Conservation (phyloP, 2,888 invertebrate genomes). For the Noctua pronuba region DNA sequence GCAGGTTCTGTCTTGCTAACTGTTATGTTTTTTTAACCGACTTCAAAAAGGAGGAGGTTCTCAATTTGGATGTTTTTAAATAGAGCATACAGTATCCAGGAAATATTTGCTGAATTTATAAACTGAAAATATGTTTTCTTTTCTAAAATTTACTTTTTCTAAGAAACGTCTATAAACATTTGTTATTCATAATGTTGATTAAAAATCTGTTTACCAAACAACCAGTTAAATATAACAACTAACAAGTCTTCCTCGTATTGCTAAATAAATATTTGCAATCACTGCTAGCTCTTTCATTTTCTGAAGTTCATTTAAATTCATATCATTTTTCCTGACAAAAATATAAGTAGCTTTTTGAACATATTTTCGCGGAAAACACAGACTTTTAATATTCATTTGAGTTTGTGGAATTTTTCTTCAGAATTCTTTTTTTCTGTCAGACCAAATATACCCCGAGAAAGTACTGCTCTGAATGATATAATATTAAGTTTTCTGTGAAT, state of each 20-base stretch:
- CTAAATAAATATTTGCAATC: conserved; percentile 4
- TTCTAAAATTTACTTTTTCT: not conserved
- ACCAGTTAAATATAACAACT: not conserved
- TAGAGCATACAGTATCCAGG: not conserved
- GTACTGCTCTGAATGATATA: not conserved
- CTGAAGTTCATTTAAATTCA: conserved; percentile 26
- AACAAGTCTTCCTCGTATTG: not conserved
- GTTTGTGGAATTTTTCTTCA: conserved; percentile 3
- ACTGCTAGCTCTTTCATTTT: not conserved
- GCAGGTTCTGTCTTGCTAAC: not conserved
- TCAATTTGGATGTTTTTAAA: too few relatives aligned
- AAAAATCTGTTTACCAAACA: not conserved
- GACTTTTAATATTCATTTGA: conserved; percentile 32
- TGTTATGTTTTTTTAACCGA: conserved; percentile 17
- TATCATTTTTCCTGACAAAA: conserved; percentile 7
- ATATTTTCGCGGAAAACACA: conserved; percentile 18
- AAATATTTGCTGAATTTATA: not conserved
- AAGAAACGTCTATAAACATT: too few relatives aligned
- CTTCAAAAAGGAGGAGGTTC: too few relatives aligned
- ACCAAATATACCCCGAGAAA: not conserved
- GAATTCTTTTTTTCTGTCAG: not conserved
- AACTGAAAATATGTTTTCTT: not conserved
- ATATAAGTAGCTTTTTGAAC: conserved; percentile 22
- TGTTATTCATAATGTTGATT: not conserved
- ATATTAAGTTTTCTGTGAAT: conserved; percentile 11